Percentiles rank a stretch among this genome's conserved stretches.
phyloP scores from a whole-genome alignment of 1,140 invertebrate genomes.

The Theocolax elegans region DNA sequence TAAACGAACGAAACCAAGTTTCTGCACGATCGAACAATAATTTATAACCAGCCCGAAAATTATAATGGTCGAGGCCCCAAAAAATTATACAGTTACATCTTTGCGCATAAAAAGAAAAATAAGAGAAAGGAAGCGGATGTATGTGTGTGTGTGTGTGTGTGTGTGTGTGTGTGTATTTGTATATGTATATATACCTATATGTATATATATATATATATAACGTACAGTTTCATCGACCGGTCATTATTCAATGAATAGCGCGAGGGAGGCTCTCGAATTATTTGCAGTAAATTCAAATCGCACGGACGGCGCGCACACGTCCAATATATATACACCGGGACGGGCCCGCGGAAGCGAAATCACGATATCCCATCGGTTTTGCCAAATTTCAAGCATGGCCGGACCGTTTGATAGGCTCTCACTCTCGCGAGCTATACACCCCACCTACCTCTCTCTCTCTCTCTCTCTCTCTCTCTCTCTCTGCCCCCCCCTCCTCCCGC shows the following conservation, averaged over 20 bases:
- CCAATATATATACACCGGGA: neutral
- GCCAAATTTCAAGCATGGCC: conserved; percentile 57
- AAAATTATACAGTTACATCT: conserved; percentile 9
- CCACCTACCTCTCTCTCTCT: neutral
- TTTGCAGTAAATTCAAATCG: conserved; percentile 26
- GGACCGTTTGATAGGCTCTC: conserved; percentile 55
- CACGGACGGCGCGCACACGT: neutral
- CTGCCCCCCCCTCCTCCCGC: neutral
- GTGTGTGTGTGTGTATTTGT: too few relatives aligned
- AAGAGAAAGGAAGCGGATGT: too few relatives aligned
- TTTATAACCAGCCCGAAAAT: conserved; percentile 21
- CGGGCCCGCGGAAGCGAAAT: conserved; percentile 39
- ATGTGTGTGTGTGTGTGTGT: too few relatives aligned
- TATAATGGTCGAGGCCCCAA: conserved; percentile 6
- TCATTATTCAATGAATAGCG: conserved; percentile 18
- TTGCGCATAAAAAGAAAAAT: too few relatives aligned
- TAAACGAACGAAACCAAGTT: too few relatives aligned
- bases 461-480: neutral
- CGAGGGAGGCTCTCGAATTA: conserved; percentile 3
- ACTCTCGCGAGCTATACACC: too few relatives aligned
- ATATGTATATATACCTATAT: neutral
- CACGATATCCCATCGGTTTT: conserved; percentile 50
- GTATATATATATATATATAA: too few relatives aligned
- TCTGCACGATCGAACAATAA: conserved; percentile 36
- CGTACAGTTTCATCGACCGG: too few relatives aligned